Conservation (phyloP, 1,140 invertebrate genomes). For the Pantala flavescens region DNA sequence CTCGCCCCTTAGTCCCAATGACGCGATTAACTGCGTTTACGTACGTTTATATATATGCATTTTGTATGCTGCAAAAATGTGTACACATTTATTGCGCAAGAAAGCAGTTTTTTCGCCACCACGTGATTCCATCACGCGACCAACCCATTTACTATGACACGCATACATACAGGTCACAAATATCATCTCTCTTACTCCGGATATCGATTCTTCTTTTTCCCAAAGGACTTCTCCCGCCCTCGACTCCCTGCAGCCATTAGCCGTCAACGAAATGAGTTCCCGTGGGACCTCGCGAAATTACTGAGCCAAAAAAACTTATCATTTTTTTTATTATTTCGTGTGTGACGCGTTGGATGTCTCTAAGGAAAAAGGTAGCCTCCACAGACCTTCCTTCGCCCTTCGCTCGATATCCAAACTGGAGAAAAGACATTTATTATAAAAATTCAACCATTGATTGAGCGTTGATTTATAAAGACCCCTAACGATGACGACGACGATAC, state of each 20-base stretch:
- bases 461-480: too few relatives aligned
- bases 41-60: too few relatives aligned
- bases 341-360: not conserved
- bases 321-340: not conserved
- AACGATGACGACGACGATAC: too few relatives aligned
- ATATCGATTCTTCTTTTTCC: slow-evolving; percentile 1
- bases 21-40: too few relatives aligned
- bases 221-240: not conserved
- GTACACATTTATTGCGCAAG: too few relatives aligned
- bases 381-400: not conserved
- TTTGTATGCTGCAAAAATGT: too few relatives aligned
- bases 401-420: too few relatives aligned
- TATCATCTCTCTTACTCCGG: not conserved
- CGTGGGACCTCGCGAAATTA: slow-evolving; percentile 2
- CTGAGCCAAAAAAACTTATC: not conserved
- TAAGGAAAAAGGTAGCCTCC: not conserved
- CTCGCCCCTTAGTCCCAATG: too few relatives aligned
- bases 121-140: not conserved
- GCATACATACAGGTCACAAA: not conserved
- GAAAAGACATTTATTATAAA: too few relatives aligned
- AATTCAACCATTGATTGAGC: too few relatives aligned
- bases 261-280: slow-evolving; percentile 2
- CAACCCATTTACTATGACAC: not conserved
- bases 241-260: not conserved
- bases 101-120: too few relatives aligned